Percentiles rank a stretch among this genome's conserved stretches.
Evolutionary conservation across 2,113 vertebrate genomes (phyloP).

Genomic region (Rostratula benghalensis): DNA sequence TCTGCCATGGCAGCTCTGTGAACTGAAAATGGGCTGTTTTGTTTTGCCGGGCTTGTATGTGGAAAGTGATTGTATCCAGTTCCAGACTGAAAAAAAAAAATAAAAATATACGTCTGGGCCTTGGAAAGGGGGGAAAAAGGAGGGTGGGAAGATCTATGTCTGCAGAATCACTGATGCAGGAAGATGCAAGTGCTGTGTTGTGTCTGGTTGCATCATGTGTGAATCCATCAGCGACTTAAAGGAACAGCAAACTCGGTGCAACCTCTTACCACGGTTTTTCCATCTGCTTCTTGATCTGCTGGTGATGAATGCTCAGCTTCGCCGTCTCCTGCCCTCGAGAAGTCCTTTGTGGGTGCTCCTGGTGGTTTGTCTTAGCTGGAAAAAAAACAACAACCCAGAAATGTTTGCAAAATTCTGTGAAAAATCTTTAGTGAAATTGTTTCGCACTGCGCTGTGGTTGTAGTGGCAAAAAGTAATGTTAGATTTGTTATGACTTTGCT

Average conservation of each 20-base stretch:
- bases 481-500: neutral
- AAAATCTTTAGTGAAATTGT: neutral
- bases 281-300: slow-evolving; percentile 47
- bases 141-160: slow-evolving; percentile 58
- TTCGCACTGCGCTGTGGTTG: fast-evolving
- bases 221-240: slow-evolving; percentile 69
- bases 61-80: slow-evolving; percentile 13
- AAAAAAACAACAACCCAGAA: neutral
- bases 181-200: slow-evolving; percentile 67
- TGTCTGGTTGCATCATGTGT: slow-evolving; percentile 69
- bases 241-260: slow-evolving; percentile 46
- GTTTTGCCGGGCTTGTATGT: slow-evolving; percentile 24
- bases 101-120: neutral
- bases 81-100: slow-evolving; percentile 14
- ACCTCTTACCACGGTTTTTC: slow-evolving; percentile 34
- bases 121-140: slow-evolving; percentile 41
- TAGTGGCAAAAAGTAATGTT: neutral
- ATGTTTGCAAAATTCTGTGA: neutral
- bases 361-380: neutral
- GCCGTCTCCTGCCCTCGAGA: neutral
- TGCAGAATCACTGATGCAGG: slow-evolving; percentile 68
- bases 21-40: slow-evolving; percentile 50
- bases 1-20: slow-evolving; percentile 13
- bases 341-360: neutral
- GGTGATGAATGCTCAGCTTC: slow-evolving; percentile 14